Evolutionary conservation across 2,113 vertebrate genomes (phyloP).

Genomic region (Psettodes erumei): DNA sequence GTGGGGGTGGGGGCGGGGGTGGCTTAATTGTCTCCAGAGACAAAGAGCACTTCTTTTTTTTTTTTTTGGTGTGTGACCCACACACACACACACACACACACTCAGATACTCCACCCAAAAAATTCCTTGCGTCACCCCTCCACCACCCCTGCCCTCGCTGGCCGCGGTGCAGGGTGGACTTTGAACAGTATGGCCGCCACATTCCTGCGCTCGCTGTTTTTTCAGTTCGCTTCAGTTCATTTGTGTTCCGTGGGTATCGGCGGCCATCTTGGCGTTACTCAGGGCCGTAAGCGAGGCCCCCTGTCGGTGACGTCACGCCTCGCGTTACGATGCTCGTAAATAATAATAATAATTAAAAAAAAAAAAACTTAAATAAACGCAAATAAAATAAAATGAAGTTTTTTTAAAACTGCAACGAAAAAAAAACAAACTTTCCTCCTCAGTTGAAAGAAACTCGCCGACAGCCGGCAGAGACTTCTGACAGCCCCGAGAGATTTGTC

Average conservation of each 20-base stretch:
- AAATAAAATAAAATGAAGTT: too few relatives aligned
- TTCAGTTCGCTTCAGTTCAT: too few relatives aligned
- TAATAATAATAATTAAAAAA: too few relatives aligned
- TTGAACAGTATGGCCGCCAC: constrained; percentile 55
- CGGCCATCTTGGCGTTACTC: too few relatives aligned
- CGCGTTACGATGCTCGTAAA: too few relatives aligned
- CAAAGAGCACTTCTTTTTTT: constrained; percentile 65
- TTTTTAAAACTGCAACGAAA: too few relatives aligned
- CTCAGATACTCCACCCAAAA: constrained; percentile 59
- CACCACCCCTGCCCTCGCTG: constrained; percentile 18
- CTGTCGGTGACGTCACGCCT: too few relatives aligned
- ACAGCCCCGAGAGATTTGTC: constrained; percentile 28
- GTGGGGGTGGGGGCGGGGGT: neutral
- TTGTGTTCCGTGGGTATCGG: too few relatives aligned
- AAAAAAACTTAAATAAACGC: too few relatives aligned
- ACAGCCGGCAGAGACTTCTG: neutral
- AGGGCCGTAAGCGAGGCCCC: too few relatives aligned
- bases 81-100: constrained; percentile 25
- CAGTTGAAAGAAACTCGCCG: constrained; percentile 13
- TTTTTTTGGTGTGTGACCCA: constrained; percentile 53
- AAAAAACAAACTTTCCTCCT: too few relatives aligned
- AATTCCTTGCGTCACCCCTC: constrained; percentile 56
- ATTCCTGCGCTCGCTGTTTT: constrained; percentile 50
- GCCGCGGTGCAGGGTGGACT: constrained; percentile 50
- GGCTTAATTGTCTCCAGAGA: constrained; percentile 58